Percentiles rank a stretch among this genome's conserved stretches.
Conservation (phyloP, 2,797 vertebrate species). For the Cossypha niveicapilla region DNA sequence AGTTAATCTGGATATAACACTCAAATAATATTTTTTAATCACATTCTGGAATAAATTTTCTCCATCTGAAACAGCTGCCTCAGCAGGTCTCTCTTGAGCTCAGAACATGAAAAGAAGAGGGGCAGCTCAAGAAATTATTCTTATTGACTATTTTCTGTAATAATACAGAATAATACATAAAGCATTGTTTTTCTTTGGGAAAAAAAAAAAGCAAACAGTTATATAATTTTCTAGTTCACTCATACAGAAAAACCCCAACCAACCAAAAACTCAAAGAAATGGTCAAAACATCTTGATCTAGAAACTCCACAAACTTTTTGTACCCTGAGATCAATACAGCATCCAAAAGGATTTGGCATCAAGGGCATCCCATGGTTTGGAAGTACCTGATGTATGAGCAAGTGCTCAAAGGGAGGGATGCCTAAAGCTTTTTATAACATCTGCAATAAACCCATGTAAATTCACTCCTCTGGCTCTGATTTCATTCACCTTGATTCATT, state of each 20-base stretch:
- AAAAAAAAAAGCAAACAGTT: neutral
- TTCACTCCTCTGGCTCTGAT: neutral
- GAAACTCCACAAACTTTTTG: neutral
- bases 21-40: neutral
- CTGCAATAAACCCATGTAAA: neutral
- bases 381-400: neutral
- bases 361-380: neutral
- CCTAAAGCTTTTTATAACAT: neutral
- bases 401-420: neutral
- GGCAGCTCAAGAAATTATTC: neutral
- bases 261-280: neutral
- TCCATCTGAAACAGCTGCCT: neutral
- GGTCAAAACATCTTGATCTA: neutral
- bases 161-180: neutral
- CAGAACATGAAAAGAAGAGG: neutral
- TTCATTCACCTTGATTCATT: neutral
- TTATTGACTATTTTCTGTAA: neutral
- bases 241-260: neutral
- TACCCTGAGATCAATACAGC: neutral
- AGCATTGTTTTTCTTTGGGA: accelerated
- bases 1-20: neutral
- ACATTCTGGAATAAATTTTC: neutral
- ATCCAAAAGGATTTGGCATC: neutral
- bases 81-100: neutral
- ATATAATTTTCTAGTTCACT: neutral